Conservation (phyloP, 2,113 vertebrate genomes). For the Anthoscopus minutus region DNA sequence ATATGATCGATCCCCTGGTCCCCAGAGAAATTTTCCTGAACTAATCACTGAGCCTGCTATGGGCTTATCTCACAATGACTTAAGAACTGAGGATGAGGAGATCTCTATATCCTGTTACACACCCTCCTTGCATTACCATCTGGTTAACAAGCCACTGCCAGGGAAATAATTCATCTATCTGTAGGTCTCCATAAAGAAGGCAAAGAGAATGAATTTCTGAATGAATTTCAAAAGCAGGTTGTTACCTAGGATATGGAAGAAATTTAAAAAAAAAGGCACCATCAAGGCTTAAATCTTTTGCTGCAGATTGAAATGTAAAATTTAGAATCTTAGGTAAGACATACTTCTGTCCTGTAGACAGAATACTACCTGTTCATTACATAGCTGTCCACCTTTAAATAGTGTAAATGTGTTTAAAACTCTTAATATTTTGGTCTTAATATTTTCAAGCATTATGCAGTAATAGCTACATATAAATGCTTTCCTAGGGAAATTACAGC, state of each 20-base stretch:
- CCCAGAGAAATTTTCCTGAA: slow-evolving; percentile 9
- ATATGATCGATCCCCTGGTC: not conserved
- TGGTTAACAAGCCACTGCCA: not conserved
- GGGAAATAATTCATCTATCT: not conserved
- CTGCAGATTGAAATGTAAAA: not conserved
- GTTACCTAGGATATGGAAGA: not conserved
- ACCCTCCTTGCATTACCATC: not conserved
- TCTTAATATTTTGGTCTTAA: not conserved
- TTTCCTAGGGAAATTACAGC: not conserved
- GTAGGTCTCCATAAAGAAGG: not conserved
- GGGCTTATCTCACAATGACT: not conserved
- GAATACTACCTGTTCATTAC: not conserved
- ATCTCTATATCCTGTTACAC: not conserved
- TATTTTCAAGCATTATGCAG: not conserved
- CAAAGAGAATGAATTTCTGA: not conserved
- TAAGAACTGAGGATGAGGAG: not conserved
- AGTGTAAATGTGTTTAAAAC: not conserved
- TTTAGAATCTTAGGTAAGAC: not conserved
- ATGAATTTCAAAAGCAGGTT: not conserved
- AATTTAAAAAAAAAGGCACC: not conserved
- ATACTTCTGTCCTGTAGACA: not conserved
- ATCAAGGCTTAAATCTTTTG: not conserved
- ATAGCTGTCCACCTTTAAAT: not conserved
- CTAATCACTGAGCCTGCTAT: not conserved
- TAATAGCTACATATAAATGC: not conserved